Conservation (phyloP, 2,113 vertebrate species). For the Tichodroma muraria region DNA sequence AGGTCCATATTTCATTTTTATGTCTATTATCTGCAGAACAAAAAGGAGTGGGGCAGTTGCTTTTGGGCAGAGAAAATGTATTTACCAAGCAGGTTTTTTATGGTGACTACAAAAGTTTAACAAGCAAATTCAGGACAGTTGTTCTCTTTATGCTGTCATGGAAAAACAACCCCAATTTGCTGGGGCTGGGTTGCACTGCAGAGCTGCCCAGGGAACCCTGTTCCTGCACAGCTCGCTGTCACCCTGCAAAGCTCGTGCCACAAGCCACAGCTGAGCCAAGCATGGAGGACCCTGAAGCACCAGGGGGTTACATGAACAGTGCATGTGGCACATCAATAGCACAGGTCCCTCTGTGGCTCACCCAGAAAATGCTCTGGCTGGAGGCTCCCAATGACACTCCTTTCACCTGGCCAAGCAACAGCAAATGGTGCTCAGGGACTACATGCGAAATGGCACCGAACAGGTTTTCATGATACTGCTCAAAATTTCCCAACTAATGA, state of each 20-base stretch:
- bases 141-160: neutral
- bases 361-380: neutral
- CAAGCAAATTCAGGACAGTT: neutral
- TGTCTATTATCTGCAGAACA: constrained; percentile 5
- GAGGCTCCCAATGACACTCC: neutral
- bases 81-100: neutral
- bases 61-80: neutral
- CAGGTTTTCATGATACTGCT: neutral
- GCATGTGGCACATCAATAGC: neutral
- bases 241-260: neutral
- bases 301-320: neutral
- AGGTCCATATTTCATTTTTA: neutral
- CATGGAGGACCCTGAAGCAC: neutral
- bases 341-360: neutral
- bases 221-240: fast-evolving
- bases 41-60: neutral
- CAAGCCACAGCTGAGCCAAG: neutral
- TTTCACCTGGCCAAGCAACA: neutral
- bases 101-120: neutral
- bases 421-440: neutral
- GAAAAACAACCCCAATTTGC: neutral
- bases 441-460: fast-evolving
- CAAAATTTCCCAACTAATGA: neutral
- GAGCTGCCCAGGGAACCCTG: neutral
- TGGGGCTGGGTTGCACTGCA: neutral